Percentiles rank a stretch among this genome's conserved stretches.
phyloP scores from a whole-genome alignment of 2,888 invertebrate species.

The Pyrrhia umbra region DNA sequence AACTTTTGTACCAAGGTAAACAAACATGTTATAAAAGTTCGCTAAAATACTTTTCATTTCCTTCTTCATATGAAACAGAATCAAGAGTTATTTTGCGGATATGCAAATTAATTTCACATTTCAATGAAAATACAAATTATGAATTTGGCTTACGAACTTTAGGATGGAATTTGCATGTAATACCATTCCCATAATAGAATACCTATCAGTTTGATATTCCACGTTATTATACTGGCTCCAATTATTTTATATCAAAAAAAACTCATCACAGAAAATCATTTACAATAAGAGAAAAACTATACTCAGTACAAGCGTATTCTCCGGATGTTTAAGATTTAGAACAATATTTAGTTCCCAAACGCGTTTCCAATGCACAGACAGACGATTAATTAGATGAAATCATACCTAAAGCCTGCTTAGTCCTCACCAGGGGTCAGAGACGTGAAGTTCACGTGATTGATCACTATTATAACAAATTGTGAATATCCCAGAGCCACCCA shows the following conservation, averaged over 20 bases:
- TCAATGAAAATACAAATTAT: too few species aligned
- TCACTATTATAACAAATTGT: slow-evolving; percentile 41
- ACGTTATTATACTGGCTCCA: too few species aligned
- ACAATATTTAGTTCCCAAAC: slow-evolving; percentile 20
- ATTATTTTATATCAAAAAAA: background rate
- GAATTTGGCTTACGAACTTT: too few species aligned
- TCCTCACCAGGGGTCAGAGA: slow-evolving; percentile 58
- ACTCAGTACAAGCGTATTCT: slow-evolving; percentile 14
- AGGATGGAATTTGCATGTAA: too few species aligned
- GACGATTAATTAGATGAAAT: slow-evolving; percentile 64
- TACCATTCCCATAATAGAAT: too few species aligned
- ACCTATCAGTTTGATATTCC: too few species aligned
- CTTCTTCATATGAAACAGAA: too few species aligned
- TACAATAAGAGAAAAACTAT: too few species aligned
- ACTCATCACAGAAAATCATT: background rate
- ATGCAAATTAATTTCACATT: too few species aligned
- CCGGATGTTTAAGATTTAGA: slow-evolving; percentile 8
- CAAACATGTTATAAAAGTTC: background rate
- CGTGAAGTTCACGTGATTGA: slow-evolving; percentile 55
- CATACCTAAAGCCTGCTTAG: slow-evolving; percentile 53
- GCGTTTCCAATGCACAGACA: slow-evolving; percentile 23
- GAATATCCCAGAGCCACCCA: slow-evolving; percentile 15
- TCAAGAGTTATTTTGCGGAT: too few species aligned
- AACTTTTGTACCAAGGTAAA: slow-evolving; percentile 1
- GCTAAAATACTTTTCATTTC: background rate